phyloP scores from a whole-genome alignment of 35 echinoderm and acorn worm genomes.

The Antedon bifida region DNA sequence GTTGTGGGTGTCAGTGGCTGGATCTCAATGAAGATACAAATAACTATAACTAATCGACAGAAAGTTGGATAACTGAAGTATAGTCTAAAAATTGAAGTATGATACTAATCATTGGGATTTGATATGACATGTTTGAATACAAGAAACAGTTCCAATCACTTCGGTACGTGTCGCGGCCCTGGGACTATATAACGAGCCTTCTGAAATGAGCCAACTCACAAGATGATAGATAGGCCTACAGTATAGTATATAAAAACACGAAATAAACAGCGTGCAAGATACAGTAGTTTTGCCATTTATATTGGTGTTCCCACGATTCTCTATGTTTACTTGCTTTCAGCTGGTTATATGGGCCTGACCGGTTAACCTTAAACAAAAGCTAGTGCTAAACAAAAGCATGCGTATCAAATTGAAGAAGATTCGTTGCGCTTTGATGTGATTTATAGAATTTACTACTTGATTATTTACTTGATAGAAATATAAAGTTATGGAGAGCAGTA shows the following conservation, averaged over 20 bases:
- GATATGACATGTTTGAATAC: not conserved
- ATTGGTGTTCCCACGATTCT: not conserved
- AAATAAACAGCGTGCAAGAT: not conserved
- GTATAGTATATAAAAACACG: too few relatives aligned
- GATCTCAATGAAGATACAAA: too few relatives aligned
- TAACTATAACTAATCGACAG: too few relatives aligned
- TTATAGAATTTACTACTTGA: not conserved
- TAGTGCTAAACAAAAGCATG: not conserved
- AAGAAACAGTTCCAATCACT: not conserved
- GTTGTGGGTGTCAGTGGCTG: too few relatives aligned
- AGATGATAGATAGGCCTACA: too few relatives aligned
- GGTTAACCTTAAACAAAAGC: not conserved
- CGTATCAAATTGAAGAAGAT: not conserved
- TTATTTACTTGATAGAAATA: too few relatives aligned
- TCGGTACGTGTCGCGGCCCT: not conserved
- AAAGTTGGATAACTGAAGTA: too few relatives aligned
- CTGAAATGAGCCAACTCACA: too few relatives aligned
- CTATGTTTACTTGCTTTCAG: not conserved
- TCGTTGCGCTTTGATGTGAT: not conserved
- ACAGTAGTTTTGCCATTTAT: not conserved
- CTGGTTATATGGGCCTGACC: not conserved
- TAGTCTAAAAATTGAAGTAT: too few relatives aligned
- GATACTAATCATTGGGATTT: not conserved
- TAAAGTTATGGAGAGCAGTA: too few relatives aligned
- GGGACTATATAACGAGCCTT: not conserved